A percentile compares a stretch with the other conserved stretches of the same genome.
phyloP scores from a whole-genome alignment of 2,888 invertebrate species.

The Agrenia bidenticulata region DNA sequence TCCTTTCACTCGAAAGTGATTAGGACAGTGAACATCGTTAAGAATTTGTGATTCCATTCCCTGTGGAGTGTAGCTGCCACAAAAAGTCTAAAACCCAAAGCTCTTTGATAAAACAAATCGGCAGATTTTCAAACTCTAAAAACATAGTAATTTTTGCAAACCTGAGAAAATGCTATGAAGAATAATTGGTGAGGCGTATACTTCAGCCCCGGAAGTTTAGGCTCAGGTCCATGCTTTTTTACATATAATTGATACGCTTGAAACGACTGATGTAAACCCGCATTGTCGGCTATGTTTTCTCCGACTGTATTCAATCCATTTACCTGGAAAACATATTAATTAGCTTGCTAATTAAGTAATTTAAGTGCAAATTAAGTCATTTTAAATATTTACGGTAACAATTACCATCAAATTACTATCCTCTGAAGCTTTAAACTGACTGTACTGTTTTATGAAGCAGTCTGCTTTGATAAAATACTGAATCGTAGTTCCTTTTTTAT shows the following conservation, averaged over 20 bases:
- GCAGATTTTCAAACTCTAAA: too few species aligned
- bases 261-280: conserved; percentile 51
- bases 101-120: too few species aligned
- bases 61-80: conserved; percentile 43
- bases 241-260: conserved; percentile 51
- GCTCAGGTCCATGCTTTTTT: conserved; percentile 47
- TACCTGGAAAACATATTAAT: too few species aligned
- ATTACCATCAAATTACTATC: conserved; percentile 66
- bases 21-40: conserved; percentile 48
- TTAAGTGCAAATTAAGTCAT: not conserved
- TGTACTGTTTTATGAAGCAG: conserved; percentile 91
- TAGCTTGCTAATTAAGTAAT: conserved; percentile 59
- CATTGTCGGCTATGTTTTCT: conserved; percentile 60
- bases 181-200: conserved; percentile 57
- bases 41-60: conserved; percentile 47
- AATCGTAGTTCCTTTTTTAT: conserved; percentile 78
- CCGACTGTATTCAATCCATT: conserved; percentile 67
- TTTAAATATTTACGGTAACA: too few species aligned
- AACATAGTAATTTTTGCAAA: too few species aligned
- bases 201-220: conserved; percentile 50
- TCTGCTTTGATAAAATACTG: conserved; percentile 79
- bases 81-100: conserved; percentile 41
- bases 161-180: conserved; percentile 58
- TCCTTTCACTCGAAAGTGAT: conserved; percentile 45
- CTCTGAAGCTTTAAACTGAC: conserved; percentile 79